These are phyloP conservation scores for Lasioglossum villosulum DNA, from an alignment of 2,888 invertebrate genomes.

Conservation along the genomic window DNA sequence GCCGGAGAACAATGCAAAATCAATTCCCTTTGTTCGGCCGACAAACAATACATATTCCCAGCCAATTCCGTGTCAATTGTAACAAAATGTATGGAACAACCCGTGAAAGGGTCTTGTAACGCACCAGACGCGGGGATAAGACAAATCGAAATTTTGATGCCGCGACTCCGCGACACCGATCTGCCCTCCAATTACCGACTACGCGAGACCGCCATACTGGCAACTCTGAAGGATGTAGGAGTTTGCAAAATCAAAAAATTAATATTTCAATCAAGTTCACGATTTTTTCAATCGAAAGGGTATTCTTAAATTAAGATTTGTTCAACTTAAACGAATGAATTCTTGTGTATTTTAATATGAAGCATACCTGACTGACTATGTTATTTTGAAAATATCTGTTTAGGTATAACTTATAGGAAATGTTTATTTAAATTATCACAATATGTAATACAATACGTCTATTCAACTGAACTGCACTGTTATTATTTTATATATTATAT, in stretches of 20 bases:
- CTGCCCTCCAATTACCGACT: background rate
- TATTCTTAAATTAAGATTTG: background rate
- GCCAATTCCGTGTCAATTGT: slow-evolving; percentile 29
- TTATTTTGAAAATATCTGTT: background rate
- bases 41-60: slow-evolving; percentile 26
- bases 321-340: background rate
- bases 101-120: background rate
- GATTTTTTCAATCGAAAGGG: no score
- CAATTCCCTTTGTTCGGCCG: slow-evolving; percentile 31
- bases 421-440: no score
- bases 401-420: no score
- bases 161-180: background rate
- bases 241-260: background rate
- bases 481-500: no score
- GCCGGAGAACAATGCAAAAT: slow-evolving; percentile 24
- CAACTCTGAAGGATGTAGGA: background rate
- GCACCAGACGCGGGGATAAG: background rate
- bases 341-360: background rate
- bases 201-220: background rate
- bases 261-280: background rate
- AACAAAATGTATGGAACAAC: slow-evolving; percentile 13
- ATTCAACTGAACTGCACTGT: no score
- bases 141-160: slow-evolving; percentile 15
- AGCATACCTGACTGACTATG: background rate
- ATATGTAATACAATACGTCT: no score